Percentiles rank a stretch among this genome's conserved stretches.
These are phyloP conservation scores for Galaxea fascicularis DNA, from an alignment of 92 coral and sea anemone genomes.

Conservation along the genomic window DNA sequence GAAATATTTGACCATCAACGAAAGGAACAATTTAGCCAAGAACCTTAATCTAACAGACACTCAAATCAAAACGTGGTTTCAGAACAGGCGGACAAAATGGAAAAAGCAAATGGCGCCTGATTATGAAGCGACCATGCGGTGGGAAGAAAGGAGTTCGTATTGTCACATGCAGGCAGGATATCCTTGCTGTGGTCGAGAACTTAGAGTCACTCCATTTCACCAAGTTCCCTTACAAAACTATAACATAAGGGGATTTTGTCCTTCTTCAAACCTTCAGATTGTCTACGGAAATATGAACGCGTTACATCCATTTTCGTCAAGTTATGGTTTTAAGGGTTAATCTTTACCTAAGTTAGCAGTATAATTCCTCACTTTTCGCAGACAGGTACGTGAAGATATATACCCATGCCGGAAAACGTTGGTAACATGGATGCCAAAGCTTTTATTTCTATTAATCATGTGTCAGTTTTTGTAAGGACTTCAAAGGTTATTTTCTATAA, in stretches of 20 bases:
- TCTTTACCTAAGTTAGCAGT: neutral
- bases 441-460: no score
- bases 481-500: no score
- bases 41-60: slow-evolving; percentile 92
- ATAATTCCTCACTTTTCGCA: neutral
- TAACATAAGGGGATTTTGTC: slow-evolving; percentile 68
- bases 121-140: slow-evolving; percentile 78
- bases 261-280: slow-evolving; percentile 89
- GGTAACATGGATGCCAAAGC: no score
- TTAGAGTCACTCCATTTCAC: slow-evolving; percentile 48
- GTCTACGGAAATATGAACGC: slow-evolving; percentile 87
- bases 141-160: slow-evolving; percentile 73
- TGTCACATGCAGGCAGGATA: slow-evolving; percentile 65
- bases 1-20: slow-evolving; percentile 97
- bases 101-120: slow-evolving; percentile 98
- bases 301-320: slow-evolving; percentile 65
- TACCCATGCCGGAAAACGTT: neutral
- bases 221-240: slow-evolving; percentile 67
- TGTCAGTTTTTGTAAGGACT: no score
- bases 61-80: slow-evolving; percentile 99
- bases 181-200: slow-evolving; percentile 69
- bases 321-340: slow-evolving; percentile 11
- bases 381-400: neutral
- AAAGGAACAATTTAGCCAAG: slow-evolving; percentile 94
- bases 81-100: slow-evolving; percentile 99